Evolutionary conservation across 92 coral and sea anemone species (phyloP), one percentile per base, ranked within the genome.

Genomic region (Siderastrea siderea): DNA sequence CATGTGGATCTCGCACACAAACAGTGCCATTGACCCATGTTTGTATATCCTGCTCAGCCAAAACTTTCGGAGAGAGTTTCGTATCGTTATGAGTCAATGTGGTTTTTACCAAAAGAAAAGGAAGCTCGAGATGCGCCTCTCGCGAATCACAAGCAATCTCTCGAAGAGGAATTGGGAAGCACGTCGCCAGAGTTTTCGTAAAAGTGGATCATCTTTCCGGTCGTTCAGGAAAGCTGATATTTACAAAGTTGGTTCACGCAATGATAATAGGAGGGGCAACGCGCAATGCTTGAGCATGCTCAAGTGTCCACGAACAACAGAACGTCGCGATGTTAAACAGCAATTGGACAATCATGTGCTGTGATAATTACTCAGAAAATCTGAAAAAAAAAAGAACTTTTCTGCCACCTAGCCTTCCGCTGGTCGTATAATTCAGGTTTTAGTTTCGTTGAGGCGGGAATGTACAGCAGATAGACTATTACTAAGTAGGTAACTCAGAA

Each of bases 21-120:
- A 93, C 96, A 89, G 93, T 64, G 93, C 90, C 15, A 50, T 93
- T 11, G 91, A 93, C 77, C 96, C 96, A 1, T 87, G 70, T 17
- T 83, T 90, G 73, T 93, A 93, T 68, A 90, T 90, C 12, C 74
- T 93, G 9, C 87, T 93, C 1, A 93, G 90, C 79, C 89, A 86
- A 47, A 86, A 88, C 62, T 93, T 93, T 60, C 93, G 93, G 16
- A 86, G 92, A n/a, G 96, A 90, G 86, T 90, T 93, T 57, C 73
- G 55, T 10, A 62, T 63, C 9, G 43, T 84, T 6, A 9, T 84
- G 11, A 84, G 14, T 73, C 87, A 74, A 45, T 84, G 74, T n/a
- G 46, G 61, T 44, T 50, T 74, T 52, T 61, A 71, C 71, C 47
- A 83, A 71, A 83, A 61, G 80, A 60, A 62, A 73, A 50, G 16